Conservation (phyloP, 2,888 invertebrate genomes). For the Sarcophaga variegata region DNA sequence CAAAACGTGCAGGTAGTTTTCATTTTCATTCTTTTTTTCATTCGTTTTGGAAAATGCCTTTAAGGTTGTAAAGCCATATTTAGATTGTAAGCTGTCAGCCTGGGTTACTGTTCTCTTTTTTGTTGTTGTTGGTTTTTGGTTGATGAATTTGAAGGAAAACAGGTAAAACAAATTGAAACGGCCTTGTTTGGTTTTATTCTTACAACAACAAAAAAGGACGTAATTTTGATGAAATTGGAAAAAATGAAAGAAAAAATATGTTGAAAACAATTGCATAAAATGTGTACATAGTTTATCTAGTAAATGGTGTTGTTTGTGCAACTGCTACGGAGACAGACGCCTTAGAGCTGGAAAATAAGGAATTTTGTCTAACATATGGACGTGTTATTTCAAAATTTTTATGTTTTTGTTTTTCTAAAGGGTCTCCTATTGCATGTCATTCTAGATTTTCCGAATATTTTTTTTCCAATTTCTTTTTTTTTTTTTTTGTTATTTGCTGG, state of each 20-base stretch:
- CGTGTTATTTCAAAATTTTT: background rate
- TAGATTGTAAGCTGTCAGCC: background rate
- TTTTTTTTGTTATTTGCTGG: background rate
- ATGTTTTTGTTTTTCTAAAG: no score
- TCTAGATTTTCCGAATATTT: background rate
- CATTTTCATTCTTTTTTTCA: background rate
- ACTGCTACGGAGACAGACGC: constrained; percentile 49
- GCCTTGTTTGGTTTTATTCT: constrained; percentile 43
- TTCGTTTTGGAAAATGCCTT: constrained; percentile 34
- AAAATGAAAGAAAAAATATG: background rate
- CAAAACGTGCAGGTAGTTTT: constrained; percentile 45
- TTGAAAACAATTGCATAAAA: constrained; percentile 59
- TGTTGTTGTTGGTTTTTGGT: constrained; percentile 23
- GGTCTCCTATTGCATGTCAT: constrained; percentile 23
- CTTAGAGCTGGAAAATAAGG: constrained; percentile 19
- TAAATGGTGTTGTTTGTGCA: constrained; percentile 49
- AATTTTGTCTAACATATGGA: constrained; percentile 49
- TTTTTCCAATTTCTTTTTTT: background rate
- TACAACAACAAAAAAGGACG: constrained; percentile 11
- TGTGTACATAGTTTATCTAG: background rate
- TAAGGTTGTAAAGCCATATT: constrained; percentile 41
- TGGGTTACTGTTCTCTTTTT: background rate
- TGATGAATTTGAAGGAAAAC: constrained; percentile 55
- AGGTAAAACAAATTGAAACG: constrained; percentile 46
- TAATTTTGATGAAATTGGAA: background rate